Evolutionary conservation across 2,888 invertebrate genomes (phyloP).

Genomic region (Apamea epomidion): DNA sequence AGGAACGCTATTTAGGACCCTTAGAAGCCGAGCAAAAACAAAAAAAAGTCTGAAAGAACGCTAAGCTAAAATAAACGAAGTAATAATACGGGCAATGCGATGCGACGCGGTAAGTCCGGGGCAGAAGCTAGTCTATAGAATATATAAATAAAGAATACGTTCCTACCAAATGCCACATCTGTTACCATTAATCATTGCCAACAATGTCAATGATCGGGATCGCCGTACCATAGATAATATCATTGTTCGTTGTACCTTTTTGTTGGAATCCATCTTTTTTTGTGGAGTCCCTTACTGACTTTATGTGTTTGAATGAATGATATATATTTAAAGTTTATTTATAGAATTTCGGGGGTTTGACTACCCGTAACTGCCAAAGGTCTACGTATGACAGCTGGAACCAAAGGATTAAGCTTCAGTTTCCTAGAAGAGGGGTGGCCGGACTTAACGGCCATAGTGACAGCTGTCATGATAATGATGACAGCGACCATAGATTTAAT

Average conservation of each 20-base stretch:
- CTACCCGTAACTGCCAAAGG: neutral
- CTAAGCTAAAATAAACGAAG: too few relatives aligned
- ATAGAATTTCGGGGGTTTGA: neutral
- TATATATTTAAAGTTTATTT: conserved; percentile 30
- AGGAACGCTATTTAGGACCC: too few relatives aligned
- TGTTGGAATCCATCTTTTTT: conserved; percentile 60
- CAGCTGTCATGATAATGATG: neutral
- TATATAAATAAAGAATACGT: conserved; percentile 6
- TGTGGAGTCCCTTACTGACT: conserved; percentile 49
- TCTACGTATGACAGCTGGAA: too few relatives aligned
- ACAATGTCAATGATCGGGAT: conserved; percentile 42
- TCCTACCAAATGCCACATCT: conserved; percentile 54
- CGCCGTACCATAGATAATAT: conserved; percentile 61
- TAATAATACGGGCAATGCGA: too few relatives aligned
- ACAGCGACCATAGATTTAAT: neutral
- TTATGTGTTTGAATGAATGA: conserved; percentile 46
- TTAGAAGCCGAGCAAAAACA: too few relatives aligned
- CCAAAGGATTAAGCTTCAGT: neutral
- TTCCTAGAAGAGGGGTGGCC: neutral
- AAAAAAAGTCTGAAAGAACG: too few relatives aligned
- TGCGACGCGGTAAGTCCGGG: too few relatives aligned
- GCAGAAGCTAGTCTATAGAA: neutral
- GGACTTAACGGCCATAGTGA: neutral
- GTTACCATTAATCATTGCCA: conserved; percentile 22
- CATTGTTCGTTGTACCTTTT: conserved; percentile 56